Conservation (phyloP, 2,797 vertebrate genomes). For the Myotis vivesi region DNA sequence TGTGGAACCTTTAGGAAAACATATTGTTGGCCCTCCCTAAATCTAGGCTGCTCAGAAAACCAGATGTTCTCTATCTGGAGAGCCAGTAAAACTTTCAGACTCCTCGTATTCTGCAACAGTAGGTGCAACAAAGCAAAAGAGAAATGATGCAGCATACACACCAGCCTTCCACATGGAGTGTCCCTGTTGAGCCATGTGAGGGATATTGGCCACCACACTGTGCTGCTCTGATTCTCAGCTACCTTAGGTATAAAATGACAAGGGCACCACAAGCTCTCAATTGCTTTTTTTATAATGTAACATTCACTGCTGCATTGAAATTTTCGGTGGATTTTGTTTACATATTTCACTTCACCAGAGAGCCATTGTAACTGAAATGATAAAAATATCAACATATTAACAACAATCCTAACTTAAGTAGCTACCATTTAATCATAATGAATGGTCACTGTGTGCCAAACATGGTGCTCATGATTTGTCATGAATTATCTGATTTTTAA, state of each 20-base stretch:
- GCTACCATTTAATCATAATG: neutral
- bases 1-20: neutral
- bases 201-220: neutral
- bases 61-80: neutral
- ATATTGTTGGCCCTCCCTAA: neutral
- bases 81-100: neutral
- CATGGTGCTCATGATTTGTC: neutral
- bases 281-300: neutral
- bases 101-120: neutral
- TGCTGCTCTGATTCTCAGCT: neutral
- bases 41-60: neutral
- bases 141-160: neutral
- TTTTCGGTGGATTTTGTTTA: neutral
- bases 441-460: neutral
- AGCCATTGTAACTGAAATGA: neutral
- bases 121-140: neutral
- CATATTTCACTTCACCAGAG: neutral
- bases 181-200: neutral
- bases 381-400: neutral
- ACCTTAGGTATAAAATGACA: neutral
- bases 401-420: neutral
- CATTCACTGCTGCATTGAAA: neutral
- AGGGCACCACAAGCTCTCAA: neutral
- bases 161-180: neutral
- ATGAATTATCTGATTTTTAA: neutral